Percentiles rank a stretch among this genome's conserved stretches.
These are phyloP conservation scores for Diplodus puntazzo DNA, from an alignment of 2,797 vertebrate genomes.

Conservation along the genomic window DNA sequence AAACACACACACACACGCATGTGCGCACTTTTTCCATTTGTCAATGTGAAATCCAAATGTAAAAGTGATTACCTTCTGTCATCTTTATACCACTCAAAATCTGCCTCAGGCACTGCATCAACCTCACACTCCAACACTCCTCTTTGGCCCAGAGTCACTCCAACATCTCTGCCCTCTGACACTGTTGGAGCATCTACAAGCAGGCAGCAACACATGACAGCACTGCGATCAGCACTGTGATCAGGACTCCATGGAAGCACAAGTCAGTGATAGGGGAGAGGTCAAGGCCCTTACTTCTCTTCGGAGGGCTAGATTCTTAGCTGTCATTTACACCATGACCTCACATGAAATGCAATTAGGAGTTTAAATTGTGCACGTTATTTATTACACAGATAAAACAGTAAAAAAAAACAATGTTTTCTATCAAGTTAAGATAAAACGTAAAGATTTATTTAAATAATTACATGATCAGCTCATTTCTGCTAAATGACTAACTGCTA, in stretches of 20 bases:
- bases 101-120: slow-evolving; percentile 91
- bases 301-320: neutral
- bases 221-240: slow-evolving; percentile 22
- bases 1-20: neutral
- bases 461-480: too few relatives aligned
- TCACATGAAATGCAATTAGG: slow-evolving; percentile 3
- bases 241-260: slow-evolving; percentile 30
- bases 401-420: neutral
- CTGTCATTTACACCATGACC: slow-evolving; percentile 4
- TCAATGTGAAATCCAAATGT: slow-evolving; percentile 19
- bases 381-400: neutral
- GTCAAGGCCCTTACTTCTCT: neutral
- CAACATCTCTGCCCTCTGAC: slow-evolving; percentile 93
- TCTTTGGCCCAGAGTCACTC: slow-evolving; percentile 92
- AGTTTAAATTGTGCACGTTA: slow-evolving; percentile 7
- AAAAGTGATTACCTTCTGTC: slow-evolving; percentile 90
- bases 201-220: slow-evolving; percentile 35
- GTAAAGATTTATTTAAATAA: too few relatives aligned
- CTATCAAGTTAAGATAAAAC: too few relatives aligned
- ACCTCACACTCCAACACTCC: slow-evolving; percentile 95
- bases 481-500: too few relatives aligned
- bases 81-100: slow-evolving; percentile 98
- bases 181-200: slow-evolving; percentile 91
- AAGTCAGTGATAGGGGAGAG: slow-evolving; percentile 8
- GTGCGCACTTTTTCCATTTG: slow-evolving; percentile 10